Conservation (phyloP, 2,797 vertebrate species). For the Lemur catta region DNA sequence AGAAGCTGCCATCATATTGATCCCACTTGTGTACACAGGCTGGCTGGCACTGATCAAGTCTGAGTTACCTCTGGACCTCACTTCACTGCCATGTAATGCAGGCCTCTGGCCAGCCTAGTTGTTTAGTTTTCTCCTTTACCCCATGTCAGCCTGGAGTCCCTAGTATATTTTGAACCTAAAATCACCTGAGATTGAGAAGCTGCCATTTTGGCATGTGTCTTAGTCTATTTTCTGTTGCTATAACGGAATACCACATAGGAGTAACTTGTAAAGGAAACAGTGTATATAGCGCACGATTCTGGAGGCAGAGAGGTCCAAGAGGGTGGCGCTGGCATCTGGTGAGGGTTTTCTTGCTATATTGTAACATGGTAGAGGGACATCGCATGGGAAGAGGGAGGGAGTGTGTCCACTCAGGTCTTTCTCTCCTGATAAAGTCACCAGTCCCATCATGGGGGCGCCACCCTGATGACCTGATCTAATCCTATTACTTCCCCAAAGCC, state of each 20-base stretch:
- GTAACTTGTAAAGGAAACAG: background rate
- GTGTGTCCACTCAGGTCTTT: background rate
- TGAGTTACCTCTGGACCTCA: background rate
- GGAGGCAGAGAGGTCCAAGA: background rate
- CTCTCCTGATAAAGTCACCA: background rate
- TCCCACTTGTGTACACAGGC: background rate
- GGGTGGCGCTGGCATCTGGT: background rate
- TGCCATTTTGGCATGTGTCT: background rate
- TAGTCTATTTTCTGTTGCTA: background rate
- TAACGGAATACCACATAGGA: background rate
- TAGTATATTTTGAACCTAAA: conserved; percentile 12
- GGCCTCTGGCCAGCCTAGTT: background rate
- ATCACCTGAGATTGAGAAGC: background rate
- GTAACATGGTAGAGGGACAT: background rate
- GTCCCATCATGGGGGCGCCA: background rate
- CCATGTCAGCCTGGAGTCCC: background rate
- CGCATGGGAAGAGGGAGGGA: background rate
- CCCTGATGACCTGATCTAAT: background rate
- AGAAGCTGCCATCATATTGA: background rate
- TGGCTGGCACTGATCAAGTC: background rate
- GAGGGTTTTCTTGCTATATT: background rate
- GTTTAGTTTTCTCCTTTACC: background rate
- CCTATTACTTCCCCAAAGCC: background rate
- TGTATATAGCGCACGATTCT: background rate
- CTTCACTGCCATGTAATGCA: background rate